phyloP scores from a whole-genome alignment of 1,140 invertebrate species.

The Octopus bimaculoides region DNA sequence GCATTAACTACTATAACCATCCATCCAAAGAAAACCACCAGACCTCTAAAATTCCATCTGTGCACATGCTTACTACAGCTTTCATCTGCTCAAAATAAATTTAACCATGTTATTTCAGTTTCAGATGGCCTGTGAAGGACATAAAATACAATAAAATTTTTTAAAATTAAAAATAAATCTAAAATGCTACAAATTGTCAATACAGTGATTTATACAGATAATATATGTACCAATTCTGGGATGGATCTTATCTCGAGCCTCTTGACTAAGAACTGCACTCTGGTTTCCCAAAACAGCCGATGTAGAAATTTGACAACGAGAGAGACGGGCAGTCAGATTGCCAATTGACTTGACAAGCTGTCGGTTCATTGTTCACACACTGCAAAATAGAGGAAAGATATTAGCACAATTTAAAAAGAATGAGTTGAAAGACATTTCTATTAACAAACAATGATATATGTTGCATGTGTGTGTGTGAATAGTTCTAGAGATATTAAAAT shows the following conservation, averaged over 20 bases:
- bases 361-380: not conserved
- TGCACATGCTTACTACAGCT: not conserved
- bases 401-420: not conserved
- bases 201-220: not conserved
- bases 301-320: not conserved
- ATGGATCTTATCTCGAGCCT: not conserved
- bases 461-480: not conserved
- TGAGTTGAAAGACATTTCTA: not conserved
- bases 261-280: not conserved
- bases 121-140: not conserved
- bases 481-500: not conserved
- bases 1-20: too few species aligned
- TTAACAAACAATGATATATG: not conserved
- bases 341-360: constrained; percentile 2
- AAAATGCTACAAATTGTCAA: too few species aligned
- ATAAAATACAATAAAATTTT: not conserved
- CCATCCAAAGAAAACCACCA: not conserved
- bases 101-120: not conserved
- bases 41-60: not conserved
- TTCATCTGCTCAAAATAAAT: not conserved
- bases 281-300: not conserved
- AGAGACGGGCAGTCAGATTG: not conserved
- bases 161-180: not conserved
- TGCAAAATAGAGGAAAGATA: not conserved
- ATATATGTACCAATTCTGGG: not conserved